phyloP scores from a whole-genome alignment of 2,888 invertebrate genomes.

The Nematopogon swammerdamellus region DNA sequence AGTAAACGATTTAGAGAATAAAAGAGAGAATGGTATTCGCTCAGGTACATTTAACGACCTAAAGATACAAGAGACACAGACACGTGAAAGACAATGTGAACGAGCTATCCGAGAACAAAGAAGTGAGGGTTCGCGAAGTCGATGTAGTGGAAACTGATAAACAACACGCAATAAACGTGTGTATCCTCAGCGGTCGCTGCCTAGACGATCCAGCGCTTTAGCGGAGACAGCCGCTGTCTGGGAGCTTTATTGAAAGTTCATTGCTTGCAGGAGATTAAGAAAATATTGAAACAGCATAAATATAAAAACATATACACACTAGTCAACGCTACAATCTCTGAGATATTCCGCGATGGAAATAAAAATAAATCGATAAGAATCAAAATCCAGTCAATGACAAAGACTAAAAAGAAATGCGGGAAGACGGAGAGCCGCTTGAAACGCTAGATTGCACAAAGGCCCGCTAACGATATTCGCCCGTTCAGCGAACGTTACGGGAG shows the following conservation, averaged over 20 bases:
- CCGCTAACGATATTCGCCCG: neutral
- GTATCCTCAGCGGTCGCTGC: neutral
- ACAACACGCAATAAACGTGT: neutral
- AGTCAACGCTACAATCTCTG: no score
- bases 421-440: neutral
- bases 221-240: no score
- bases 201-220: no score
- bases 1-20: neutral
- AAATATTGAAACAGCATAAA: no score
- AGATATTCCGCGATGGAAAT: no score
- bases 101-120: neutral
- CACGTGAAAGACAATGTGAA: neutral
- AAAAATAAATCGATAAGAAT: no score
- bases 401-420: no score
- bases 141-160: neutral
- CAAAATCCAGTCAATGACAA: no score
- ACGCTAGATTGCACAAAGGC: neutral
- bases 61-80: neutral
- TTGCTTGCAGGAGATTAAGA: no score
- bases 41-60: neutral
- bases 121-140: neutral
- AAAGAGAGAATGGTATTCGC: neutral
- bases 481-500: neutral
- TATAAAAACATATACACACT: no score
- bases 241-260: no score